phyloP scores from a whole-genome alignment of 1,140 invertebrate genomes.

The Drosophila nigrodunni region DNA sequence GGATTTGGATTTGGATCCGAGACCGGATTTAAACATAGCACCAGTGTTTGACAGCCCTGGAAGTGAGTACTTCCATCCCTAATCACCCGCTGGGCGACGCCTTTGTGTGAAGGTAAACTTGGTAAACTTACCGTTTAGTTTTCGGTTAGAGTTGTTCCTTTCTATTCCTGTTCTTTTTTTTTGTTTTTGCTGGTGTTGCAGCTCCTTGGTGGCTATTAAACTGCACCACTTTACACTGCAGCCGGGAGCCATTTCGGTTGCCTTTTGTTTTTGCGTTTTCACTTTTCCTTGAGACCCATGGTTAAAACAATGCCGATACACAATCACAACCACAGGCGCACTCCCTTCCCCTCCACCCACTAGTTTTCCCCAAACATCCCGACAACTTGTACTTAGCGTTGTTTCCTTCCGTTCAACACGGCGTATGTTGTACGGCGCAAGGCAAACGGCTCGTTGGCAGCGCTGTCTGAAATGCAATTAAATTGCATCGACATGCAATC shows the following conservation, averaged over 20 bases:
- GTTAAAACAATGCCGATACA: constrained; percentile 62
- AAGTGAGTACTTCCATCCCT: not conserved
- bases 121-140: constrained; percentile 71
- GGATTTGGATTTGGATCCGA: constrained; percentile 52
- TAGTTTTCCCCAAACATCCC: constrained; percentile 19
- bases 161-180: not conserved
- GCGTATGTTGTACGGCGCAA: constrained; percentile 18
- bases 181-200: constrained; percentile 6
- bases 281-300: constrained; percentile 56
- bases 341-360: not conserved
- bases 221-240: constrained; percentile 54
- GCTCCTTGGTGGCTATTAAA: constrained; percentile 75
- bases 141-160: constrained; percentile 24
- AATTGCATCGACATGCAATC: constrained; percentile 81
- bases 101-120: constrained; percentile 27
- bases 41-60: constrained; percentile 55
- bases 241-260: constrained; percentile 20
- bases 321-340: constrained; percentile 10
- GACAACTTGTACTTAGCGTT: constrained; percentile 72
- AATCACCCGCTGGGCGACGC: not conserved
- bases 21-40: not conserved
- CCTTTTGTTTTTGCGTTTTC: constrained; percentile 52
- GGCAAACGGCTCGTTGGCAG: constrained; percentile 68
- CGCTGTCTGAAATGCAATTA: constrained; percentile 80
- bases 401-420: constrained; percentile 73